Percentiles rank a stretch among this genome's conserved stretches.
These are phyloP conservation scores for Nesoenas mayeri DNA, from an alignment of 2,113 vertebrate species.

Conservation along the genomic window DNA sequence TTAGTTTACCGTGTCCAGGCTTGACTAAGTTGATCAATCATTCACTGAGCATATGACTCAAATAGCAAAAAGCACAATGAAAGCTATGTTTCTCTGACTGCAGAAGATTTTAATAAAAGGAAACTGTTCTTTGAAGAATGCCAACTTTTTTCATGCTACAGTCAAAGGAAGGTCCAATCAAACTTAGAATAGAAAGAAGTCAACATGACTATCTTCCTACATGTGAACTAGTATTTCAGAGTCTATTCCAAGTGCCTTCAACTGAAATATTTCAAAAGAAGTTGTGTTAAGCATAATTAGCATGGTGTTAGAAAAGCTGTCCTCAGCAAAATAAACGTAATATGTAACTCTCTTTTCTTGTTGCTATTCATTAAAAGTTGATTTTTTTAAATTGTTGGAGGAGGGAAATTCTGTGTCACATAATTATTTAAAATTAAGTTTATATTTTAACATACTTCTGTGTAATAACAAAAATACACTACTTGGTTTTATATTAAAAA, in stretches of 20 bases:
- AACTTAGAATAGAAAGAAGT: background rate
- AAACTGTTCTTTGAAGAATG: background rate
- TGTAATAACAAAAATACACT: background rate
- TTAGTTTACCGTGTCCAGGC: background rate
- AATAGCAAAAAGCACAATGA: background rate
- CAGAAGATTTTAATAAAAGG: background rate
- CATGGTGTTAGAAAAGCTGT: background rate
- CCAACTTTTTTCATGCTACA: background rate
- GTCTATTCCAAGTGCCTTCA: background rate
- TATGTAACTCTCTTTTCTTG: background rate
- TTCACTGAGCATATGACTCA: background rate
- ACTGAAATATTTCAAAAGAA: background rate
- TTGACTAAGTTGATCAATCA: constrained; percentile 18
- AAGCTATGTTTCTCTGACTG: constrained; percentile 2
- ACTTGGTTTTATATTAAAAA: background rate
- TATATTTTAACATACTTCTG: background rate
- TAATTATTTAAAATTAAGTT: background rate
- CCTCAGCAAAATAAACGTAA: background rate
- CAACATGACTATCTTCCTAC: background rate
- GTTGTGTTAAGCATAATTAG: background rate
- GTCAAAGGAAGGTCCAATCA: background rate
- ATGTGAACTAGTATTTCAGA: background rate
- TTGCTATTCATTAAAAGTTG: background rate
- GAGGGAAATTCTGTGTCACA: background rate
- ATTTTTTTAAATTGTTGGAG: background rate